Evolutionary conservation across 2,113 vertebrate species (phyloP).

Genomic region (Oreochromis aureus): DNA sequence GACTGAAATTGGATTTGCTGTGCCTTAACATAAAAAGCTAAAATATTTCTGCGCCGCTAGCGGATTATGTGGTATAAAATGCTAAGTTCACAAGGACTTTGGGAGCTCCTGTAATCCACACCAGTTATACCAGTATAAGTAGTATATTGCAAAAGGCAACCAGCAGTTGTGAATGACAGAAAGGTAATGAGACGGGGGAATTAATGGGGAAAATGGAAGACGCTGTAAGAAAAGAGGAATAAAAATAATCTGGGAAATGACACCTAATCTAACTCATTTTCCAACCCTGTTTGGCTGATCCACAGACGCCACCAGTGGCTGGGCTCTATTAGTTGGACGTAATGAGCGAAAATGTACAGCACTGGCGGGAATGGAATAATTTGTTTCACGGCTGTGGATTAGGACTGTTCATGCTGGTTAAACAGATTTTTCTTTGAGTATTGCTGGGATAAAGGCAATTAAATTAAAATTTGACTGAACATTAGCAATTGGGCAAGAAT

Average conservation of each 20-base stretch:
- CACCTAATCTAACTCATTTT: slow-evolving; percentile 16
- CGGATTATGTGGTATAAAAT: neutral
- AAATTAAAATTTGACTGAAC: slow-evolving; percentile 3
- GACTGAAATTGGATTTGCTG: fast-evolving
- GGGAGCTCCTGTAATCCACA: neutral
- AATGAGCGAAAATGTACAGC: neutral
- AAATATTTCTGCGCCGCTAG: fast-evolving
- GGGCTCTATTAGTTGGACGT: neutral
- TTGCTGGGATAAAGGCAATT: neutral
- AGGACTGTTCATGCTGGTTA: slow-evolving; percentile 4
- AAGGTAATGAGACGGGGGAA: neutral
- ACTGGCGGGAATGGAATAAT: neutral
- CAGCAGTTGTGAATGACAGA: neutral
- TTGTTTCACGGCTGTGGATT: neutral
- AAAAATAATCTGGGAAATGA: neutral
- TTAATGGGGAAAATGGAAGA: neutral
- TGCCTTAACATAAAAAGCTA: neutral
- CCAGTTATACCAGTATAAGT: neutral
- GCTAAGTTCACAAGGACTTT: neutral
- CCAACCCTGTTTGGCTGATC: slow-evolving; percentile 8
- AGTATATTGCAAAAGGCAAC: neutral
- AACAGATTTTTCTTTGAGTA: neutral
- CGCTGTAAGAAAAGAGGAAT: neutral
- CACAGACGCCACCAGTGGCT: neutral
- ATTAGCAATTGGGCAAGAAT: neutral